A percentile compares a stretch with the other conserved stretches of the same genome.
phyloP scores from a whole-genome alignment of 2,888 invertebrate species.

The Eudemis profundana region DNA sequence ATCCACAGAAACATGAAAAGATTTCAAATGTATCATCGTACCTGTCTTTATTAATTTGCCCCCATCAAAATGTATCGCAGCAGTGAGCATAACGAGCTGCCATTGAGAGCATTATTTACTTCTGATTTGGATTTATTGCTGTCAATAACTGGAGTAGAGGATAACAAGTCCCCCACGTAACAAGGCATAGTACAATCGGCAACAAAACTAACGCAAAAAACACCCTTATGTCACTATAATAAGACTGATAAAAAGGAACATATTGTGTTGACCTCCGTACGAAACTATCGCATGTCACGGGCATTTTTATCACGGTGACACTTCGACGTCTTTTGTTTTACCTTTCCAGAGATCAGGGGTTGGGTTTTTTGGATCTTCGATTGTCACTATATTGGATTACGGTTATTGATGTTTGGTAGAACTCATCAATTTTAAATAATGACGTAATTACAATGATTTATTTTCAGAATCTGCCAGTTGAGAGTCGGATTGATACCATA shows the following conservation, averaged over 20 bases:
- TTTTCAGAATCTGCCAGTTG: background rate
- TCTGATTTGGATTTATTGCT: conserved; percentile 44
- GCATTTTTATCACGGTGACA: conserved; percentile 55
- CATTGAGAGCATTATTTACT: conserved; percentile 40
- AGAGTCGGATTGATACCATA: background rate
- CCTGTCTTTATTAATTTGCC: conserved; percentile 36
- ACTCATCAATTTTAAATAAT: background rate
- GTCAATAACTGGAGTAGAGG: conserved; percentile 47
- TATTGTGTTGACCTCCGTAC: conserved; percentile 7
- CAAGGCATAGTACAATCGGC: conserved; percentile 53
- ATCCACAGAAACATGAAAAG: background rate
- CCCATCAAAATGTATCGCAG: conserved; percentile 33
- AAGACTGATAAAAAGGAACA: background rate
- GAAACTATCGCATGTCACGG: conserved; percentile 45
- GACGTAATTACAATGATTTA: background rate
- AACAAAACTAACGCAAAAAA: conserved; percentile 11
- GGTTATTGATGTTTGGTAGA: conserved; percentile 2
- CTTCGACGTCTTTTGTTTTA: conserved; percentile 48
- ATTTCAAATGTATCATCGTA: conserved; percentile 27
- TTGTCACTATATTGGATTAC: conserved; percentile 25
- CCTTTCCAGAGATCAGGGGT: conserved; percentile 24
- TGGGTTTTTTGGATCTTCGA: conserved; percentile 2
- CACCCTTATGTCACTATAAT: background rate
- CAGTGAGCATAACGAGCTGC: conserved; percentile 35
- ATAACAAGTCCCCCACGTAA: conserved; percentile 65